Conservation (phyloP, 2,888 invertebrate species). For the Erebia epiphron region DNA sequence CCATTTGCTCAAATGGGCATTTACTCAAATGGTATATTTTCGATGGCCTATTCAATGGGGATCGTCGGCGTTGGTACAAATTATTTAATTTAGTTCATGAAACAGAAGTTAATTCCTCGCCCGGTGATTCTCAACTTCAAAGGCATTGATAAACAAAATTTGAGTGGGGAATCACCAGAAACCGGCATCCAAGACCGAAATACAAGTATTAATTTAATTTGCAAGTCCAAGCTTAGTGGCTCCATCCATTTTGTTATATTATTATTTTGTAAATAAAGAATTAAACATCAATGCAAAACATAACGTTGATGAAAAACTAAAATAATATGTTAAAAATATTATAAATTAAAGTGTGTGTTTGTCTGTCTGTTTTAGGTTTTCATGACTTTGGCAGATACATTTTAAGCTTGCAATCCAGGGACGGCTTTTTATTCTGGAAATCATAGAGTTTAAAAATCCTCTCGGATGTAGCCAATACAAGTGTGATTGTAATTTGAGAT, state of each 20-base stretch:
- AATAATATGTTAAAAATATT: too few relatives aligned
- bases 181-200: neutral
- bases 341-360: too few relatives aligned
- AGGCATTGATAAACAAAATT: slow-evolving; percentile 20
- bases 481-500: too few relatives aligned
- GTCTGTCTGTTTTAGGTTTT: too few relatives aligned
- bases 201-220: slow-evolving; percentile 1
- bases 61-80: slow-evolving; percentile 18
- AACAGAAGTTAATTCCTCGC: slow-evolving; percentile 39
- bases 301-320: too few relatives aligned
- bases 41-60: neutral
- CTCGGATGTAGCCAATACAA: too few relatives aligned
- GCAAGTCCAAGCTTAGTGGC: neutral
- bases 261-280: neutral
- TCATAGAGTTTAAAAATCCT: too few relatives aligned
- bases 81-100: slow-evolving; percentile 38
- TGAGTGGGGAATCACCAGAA: slow-evolving; percentile 1
- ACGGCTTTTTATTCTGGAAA: too few relatives aligned
- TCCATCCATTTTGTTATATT: neutral
- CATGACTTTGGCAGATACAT: too few relatives aligned
- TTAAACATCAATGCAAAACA: neutral
- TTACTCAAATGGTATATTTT: slow-evolving; percentile 2
- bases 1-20: too few relatives aligned
- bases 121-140: slow-evolving; percentile 31
- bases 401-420: too few relatives aligned